phyloP scores from a whole-genome alignment of 30 jellyfish, hydroid and myxozoan genomes.

The Hydra vulgaris region DNA sequence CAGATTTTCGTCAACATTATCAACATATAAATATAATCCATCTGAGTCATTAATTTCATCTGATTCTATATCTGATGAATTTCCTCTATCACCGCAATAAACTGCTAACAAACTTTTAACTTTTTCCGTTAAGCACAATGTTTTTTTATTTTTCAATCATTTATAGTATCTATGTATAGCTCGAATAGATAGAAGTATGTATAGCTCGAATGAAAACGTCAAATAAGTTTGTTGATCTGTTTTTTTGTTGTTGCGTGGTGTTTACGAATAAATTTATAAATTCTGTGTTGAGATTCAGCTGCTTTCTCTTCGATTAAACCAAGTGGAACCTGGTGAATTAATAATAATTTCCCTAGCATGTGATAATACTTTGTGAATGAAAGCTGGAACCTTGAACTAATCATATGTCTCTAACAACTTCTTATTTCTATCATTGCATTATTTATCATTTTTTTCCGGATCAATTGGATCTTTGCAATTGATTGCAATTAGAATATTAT shows the following conservation, averaged over 20 bases:
- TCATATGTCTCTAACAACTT: background rate
- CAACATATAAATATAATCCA: background rate
- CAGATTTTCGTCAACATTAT: background rate
- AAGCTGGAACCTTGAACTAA: background rate
- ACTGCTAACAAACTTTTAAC: background rate
- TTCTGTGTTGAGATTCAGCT: too few relatives aligned
- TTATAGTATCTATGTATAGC: too few relatives aligned
- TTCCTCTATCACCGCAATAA: background rate
- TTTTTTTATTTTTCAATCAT: background rate
- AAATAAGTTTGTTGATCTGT: too few relatives aligned
- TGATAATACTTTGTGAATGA: background rate
- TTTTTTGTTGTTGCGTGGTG: too few relatives aligned
- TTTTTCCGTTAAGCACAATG: background rate
- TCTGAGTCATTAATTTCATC: background rate
- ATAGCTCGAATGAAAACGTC: background rate
- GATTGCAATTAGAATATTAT: background rate
- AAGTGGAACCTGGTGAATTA: background rate
- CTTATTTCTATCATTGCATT: background rate
- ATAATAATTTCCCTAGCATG: background rate
- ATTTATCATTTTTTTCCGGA: background rate
- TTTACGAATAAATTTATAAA: too few relatives aligned
- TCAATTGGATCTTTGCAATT: background rate
- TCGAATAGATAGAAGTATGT: background rate
- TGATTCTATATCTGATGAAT: background rate
- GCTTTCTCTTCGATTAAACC: background rate